These are phyloP conservation scores for Urocolius indicus DNA, from an alignment of 2,113 vertebrate species.

Conservation along the genomic window DNA sequence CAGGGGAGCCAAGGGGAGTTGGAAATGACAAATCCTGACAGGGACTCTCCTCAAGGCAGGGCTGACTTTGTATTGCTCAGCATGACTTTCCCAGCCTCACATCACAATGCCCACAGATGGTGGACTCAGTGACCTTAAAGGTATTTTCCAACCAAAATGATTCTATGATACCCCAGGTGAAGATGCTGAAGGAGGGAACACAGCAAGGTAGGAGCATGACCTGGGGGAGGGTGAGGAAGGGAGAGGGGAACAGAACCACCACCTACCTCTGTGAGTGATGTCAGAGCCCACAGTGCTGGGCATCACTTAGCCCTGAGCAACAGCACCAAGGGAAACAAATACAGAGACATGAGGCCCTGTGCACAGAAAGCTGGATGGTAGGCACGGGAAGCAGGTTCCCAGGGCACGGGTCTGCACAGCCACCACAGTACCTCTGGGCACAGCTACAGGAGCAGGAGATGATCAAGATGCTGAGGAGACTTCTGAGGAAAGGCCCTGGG, in stretches of 20 bases:
- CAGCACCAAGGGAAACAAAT: not conserved
- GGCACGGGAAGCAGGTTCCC: not conserved
- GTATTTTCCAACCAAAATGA: too few species aligned
- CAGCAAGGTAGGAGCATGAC: not conserved
- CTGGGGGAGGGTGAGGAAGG: not conserved
- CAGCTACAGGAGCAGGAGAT: not conserved
- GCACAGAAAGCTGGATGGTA: not conserved
- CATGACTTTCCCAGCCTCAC: not conserved
- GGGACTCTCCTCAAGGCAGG: too few species aligned
- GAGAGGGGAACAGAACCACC: not conserved
- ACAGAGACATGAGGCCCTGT: rapidly evolving
- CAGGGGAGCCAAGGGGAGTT: not conserved
- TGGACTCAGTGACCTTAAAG: too few species aligned
- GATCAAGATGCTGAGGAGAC: too few species aligned
- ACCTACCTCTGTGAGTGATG: rapidly evolving
- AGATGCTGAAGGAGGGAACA: rapidly evolving
- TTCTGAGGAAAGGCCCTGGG: too few species aligned
- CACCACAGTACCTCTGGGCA: not conserved
- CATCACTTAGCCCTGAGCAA: rapidly evolving
- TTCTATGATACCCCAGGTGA: not conserved
- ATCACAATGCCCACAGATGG: rapidly evolving
- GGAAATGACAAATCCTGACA: not conserved
- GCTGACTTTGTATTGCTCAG: not conserved
- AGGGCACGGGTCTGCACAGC: rapidly evolving
- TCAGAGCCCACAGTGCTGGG: not conserved